Evolutionary conservation across 2,797 vertebrate species (phyloP).

Genomic region (Chlorospingus flavigularis): DNA sequence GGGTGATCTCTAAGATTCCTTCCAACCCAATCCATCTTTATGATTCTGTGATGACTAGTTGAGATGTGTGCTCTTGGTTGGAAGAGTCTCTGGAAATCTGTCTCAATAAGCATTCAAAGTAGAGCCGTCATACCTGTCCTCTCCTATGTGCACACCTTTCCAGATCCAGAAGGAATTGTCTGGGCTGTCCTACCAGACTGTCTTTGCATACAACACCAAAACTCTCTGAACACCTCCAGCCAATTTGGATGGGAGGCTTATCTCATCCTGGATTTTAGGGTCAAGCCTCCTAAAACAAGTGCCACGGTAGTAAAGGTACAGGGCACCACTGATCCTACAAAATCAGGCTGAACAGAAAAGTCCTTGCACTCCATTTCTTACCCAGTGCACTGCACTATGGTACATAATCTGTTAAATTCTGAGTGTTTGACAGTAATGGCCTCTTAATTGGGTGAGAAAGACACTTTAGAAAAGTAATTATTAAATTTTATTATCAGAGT

Average conservation of each 20-base stretch:
- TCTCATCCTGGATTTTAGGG: not conserved
- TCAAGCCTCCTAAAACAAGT: not conserved
- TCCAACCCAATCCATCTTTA: not conserved
- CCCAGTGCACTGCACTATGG: not conserved
- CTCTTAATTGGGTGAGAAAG: slow-evolving; percentile 15
- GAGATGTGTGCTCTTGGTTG: not conserved
- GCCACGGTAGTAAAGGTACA: accelerated
- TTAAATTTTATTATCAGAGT: slow-evolving; percentile 36
- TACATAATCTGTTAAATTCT: not conserved
- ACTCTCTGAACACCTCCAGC: accelerated
- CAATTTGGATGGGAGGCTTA: not conserved
- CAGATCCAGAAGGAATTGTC: not conserved
- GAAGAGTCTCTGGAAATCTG: not conserved
- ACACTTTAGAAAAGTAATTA: slow-evolving; percentile 31
- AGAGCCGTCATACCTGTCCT: not conserved
- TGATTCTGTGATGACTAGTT: not conserved
- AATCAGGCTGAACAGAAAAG: not conserved
- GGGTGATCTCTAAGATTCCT: too few species aligned
- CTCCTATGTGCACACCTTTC: not conserved
- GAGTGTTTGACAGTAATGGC: not conserved
- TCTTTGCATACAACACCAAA: not conserved
- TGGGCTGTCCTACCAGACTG: not conserved
- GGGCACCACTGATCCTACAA: not conserved
- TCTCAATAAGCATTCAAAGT: not conserved
- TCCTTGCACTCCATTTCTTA: not conserved